phyloP scores from a whole-genome alignment of 2,797 vertebrate species.

The Telmatherina bonti region DNA sequence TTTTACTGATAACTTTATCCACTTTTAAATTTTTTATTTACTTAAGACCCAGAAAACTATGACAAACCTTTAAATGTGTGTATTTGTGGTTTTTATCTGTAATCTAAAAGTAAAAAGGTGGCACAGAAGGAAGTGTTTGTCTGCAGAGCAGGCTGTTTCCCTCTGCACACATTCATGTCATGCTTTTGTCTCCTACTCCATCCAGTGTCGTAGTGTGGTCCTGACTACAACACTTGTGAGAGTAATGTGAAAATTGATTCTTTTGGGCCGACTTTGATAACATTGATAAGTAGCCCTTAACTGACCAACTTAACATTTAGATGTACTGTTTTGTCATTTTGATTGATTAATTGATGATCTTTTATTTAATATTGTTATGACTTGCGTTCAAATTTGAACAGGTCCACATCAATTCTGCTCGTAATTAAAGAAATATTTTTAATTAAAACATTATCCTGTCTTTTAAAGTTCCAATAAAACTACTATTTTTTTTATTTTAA shows the following conservation, averaged over 20 bases:
- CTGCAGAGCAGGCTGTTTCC: not conserved
- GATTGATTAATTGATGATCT: not conserved
- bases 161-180: not conserved
- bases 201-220: constrained; percentile 31
- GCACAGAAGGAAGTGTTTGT: not conserved
- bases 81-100: not conserved
- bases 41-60: not conserved
- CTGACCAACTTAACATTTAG: not conserved
- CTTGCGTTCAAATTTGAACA: too few relatives aligned
- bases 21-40: not conserved
- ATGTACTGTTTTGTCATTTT: not conserved
- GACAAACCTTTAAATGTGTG: not conserved
- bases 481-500: not conserved
- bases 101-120: constrained; percentile 4
- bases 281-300: not conserved
- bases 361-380: too few relatives aligned
- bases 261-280: not conserved
- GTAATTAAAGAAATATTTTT: too few relatives aligned
- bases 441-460: too few relatives aligned
- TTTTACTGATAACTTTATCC: not conserved
- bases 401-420: too few relatives aligned
- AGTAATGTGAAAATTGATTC: not conserved
- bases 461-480: not conserved
- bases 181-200: constrained; percentile 28
- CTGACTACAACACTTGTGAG: too few relatives aligned